Base-by-base conservation (phyloP, 2,797 vertebrate genomes). In the Siniperca obscura region DNA sequence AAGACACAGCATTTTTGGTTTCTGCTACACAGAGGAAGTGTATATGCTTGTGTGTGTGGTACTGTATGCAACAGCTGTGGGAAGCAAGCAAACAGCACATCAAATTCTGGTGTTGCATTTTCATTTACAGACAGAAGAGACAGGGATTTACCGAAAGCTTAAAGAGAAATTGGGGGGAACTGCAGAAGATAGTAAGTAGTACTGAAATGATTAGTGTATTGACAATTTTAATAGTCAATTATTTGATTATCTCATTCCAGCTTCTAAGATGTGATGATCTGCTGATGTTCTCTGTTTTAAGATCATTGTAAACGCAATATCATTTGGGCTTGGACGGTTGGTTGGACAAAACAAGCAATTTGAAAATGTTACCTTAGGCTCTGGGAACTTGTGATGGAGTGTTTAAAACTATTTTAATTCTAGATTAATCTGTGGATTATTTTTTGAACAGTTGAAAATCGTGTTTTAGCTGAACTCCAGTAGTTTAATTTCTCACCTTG, bases 1-100 rank as follows among this genome's bases (percentile, higher is more conserved):
- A 66, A 46, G 67, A 86, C 30, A 30, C 59, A 64, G 80, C 50
- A 9, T 76, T 80, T 86, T 80, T 62, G 55, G 71, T 83, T 82
- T 53, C 55, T 56, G 48, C 53, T 53, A 42, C 57, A 84, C 17
- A 61, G 11, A 27, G 44, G 62, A 77, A 75, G 81, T 55, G 44
- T 66, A 66, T 62, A 56, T 40, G 22, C 9, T 27, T 14, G 7
- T 25, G 12, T 68, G 70, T 52, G 44, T 36, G 38, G 38, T 44
- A 36, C 19, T 40, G 64, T 67, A 42, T 50, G 6, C 34, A 36
- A 68, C 14, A 42, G 61, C 56, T 79, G 81, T 62, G 72, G 60
- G 71, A 44, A 80, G 56, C 21, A 48, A 42, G 38, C 50, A 61
- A 81, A 67, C 38, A 48, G 1, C 17, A 64, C 25, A 53, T 70